Evolutionary conservation across 2,888 invertebrate genomes (phyloP).

Genomic region (Clepsis dumicolana): DNA sequence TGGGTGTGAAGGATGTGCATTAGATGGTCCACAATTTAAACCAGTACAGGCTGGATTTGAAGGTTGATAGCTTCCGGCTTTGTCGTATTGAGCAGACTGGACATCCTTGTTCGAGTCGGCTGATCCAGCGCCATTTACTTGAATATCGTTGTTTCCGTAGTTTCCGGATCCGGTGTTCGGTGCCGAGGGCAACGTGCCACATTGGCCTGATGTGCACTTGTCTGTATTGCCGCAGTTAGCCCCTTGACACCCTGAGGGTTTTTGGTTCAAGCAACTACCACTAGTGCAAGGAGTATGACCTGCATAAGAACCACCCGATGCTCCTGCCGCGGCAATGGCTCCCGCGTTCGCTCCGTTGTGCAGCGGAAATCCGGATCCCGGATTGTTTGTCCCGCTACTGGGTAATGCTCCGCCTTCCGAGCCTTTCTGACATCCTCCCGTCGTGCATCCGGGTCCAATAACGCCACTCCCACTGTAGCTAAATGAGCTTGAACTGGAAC

Average conservation of each 20-base stretch:
- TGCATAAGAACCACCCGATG: slow-evolving; percentile 45
- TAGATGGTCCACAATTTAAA: slow-evolving; percentile 47
- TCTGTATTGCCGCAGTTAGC: slow-evolving; percentile 54
- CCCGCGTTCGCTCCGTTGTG: slow-evolving; percentile 49
- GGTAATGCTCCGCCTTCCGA: slow-evolving; percentile 14
- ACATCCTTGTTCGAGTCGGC: slow-evolving; percentile 41
- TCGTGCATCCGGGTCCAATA: slow-evolving; percentile 50
- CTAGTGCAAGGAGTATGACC: slow-evolving; percentile 48
- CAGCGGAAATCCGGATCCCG: slow-evolving; percentile 40
- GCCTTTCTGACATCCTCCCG: slow-evolving; percentile 48
- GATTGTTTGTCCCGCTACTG: slow-evolving; percentile 9
- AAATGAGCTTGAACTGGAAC: slow-evolving; percentile 74
- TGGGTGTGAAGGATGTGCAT: slow-evolving; percentile 20
- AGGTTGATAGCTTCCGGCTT: slow-evolving; percentile 25
- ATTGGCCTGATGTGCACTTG: slow-evolving; percentile 55
- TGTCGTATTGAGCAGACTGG: slow-evolving; percentile 33
- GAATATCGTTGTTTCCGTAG: slow-evolving; percentile 49
- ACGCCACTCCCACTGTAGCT: slow-evolving; percentile 62
- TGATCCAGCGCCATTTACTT: slow-evolving; percentile 45
- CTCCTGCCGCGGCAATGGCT: slow-evolving; percentile 50
- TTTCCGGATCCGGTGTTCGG: slow-evolving; percentile 38
- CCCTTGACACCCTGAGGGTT: slow-evolving; percentile 57
- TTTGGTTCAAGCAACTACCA: slow-evolving; percentile 49
- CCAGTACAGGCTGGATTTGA: slow-evolving; percentile 41
- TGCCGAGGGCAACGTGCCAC: slow-evolving; percentile 19